Percentiles rank a stretch among this genome's conserved stretches.
phyloP scores from a whole-genome alignment of 1,140 invertebrate genomes.

The Zaprionus gabonicus region DNA sequence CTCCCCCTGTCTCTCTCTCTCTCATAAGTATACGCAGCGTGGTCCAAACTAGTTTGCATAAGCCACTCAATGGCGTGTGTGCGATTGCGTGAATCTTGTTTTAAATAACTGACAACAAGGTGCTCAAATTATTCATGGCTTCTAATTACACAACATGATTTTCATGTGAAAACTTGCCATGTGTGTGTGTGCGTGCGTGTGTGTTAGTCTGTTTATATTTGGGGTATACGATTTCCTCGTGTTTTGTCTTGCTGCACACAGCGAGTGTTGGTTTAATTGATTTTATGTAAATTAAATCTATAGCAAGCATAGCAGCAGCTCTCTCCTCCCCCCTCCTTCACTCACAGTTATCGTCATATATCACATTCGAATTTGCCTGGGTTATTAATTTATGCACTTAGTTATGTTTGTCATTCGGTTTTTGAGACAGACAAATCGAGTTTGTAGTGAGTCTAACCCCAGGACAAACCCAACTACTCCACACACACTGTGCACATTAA shows the following conservation, averaged over 20 bases:
- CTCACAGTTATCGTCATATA: conserved; percentile 23
- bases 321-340: neutral
- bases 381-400: conserved; percentile 76
- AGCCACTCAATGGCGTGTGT: conserved; percentile 48
- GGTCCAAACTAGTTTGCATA: conserved; percentile 72
- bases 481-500: conserved; percentile 49
- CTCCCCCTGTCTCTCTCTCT: neutral
- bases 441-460: conserved; percentile 23
- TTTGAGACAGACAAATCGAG: conserved; percentile 39
- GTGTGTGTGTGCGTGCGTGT: conserved; percentile 19
- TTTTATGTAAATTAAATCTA: conserved; percentile 78
- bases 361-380: conserved; percentile 32
- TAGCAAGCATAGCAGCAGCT: conserved; percentile 7
- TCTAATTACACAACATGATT: conserved; percentile 81
- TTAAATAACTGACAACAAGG: conserved; percentile 77
- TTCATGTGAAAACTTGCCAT: conserved; percentile 65
- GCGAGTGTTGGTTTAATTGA: conserved; percentile 69
- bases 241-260: conserved; percentile 32
- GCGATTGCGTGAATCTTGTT: conserved; percentile 48
- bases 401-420: conserved; percentile 58
- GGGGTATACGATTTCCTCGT: conserved; percentile 10
- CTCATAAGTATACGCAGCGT: conserved; percentile 66
- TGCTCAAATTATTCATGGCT: conserved; percentile 79
- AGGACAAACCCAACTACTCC: neutral
- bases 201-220: conserved; percentile 12